Conservation (phyloP, 2,797 vertebrate species). For the Paguma larvata region DNA sequence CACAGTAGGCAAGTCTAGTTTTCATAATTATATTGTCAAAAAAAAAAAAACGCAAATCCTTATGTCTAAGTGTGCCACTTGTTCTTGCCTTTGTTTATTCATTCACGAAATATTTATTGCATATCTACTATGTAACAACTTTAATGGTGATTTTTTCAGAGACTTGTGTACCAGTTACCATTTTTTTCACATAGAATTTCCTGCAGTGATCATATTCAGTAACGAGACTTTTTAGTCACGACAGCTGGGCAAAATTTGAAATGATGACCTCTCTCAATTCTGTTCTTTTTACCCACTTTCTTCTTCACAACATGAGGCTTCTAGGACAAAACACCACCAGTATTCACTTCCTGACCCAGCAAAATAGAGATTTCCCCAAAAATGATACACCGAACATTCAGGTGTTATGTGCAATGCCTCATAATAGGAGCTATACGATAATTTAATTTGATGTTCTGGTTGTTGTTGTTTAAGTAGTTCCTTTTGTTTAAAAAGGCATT, state of each 20-base stretch:
- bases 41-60: slow-evolving; percentile 15
- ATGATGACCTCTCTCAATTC: background rate
- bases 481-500: slow-evolving; percentile 29
- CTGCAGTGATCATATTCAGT: background rate
- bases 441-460: background rate
- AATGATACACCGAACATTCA: background rate
- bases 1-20: background rate
- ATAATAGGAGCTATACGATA: background rate
- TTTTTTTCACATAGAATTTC: slow-evolving; percentile 1
- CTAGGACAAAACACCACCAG: background rate
- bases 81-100: slow-evolving; percentile 35
- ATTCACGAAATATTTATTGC: slow-evolving; percentile 37
- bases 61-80: background rate
- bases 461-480: background rate
- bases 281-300: background rate
- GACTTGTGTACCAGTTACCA: background rate
- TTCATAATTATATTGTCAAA: background rate
- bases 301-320: background rate
- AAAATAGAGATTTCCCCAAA: background rate
- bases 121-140: background rate
- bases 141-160: background rate
- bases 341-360: background rate
- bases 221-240: background rate
- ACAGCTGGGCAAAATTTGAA: background rate
- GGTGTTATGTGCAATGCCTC: background rate